phyloP scores from a whole-genome alignment of 2,888 invertebrate genomes.

The Sympetrum striolatum region DNA sequence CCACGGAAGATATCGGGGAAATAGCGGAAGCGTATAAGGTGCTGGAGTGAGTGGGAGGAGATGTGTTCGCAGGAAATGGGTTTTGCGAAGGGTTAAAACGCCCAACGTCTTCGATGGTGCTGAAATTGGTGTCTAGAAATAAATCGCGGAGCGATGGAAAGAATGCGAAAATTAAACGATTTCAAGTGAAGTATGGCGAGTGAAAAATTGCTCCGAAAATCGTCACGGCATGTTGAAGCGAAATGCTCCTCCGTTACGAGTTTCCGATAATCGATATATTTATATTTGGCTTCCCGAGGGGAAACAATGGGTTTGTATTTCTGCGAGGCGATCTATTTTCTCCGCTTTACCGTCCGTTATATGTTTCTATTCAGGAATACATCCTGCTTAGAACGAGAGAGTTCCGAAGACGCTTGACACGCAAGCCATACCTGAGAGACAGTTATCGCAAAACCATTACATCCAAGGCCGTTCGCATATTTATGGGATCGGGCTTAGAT shows the following conservation, averaged over 20 bases:
- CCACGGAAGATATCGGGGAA: background rate
- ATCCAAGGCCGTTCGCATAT: too few species aligned
- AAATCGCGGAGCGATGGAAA: background rate
- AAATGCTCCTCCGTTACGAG: background rate
- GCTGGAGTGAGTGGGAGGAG: background rate
- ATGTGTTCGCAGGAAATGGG: background rate
- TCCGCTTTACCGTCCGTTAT: too few species aligned
- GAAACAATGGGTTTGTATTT: background rate
- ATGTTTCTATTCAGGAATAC: too few species aligned
- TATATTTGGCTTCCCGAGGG: background rate
- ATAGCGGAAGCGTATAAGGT: background rate
- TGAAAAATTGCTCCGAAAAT: background rate
- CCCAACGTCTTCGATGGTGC: background rate
- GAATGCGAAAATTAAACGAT: background rate
- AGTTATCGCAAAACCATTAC: too few species aligned
- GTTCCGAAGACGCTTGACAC: too few species aligned
- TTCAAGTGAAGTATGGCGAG: background rate
- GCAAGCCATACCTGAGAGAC: too few species aligned
- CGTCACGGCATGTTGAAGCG: background rate
- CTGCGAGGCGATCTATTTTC: too few species aligned
- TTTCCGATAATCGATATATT: background rate
- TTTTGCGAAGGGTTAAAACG: too few species aligned
- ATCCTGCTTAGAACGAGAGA: too few species aligned
- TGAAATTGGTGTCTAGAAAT: background rate
- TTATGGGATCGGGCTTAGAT: too few species aligned